These are phyloP conservation scores for Grus americana DNA, from an alignment of 2,113 vertebrate species.

Conservation along the genomic window DNA sequence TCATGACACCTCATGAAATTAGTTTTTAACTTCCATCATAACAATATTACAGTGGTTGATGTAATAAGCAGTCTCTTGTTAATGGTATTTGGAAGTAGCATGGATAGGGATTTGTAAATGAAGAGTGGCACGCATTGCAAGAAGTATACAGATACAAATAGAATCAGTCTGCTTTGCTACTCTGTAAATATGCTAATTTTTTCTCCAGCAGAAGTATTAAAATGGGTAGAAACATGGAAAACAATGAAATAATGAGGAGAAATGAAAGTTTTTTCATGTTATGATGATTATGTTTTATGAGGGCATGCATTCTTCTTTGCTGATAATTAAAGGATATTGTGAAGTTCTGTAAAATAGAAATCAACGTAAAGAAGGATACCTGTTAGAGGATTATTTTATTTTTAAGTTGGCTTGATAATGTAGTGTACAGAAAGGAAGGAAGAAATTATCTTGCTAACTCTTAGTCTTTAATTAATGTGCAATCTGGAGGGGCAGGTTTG, in stretches of 20 bases:
- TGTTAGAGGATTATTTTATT: background rate
- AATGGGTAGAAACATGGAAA: background rate
- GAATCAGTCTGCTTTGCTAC: background rate
- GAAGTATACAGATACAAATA: background rate
- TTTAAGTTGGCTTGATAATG: background rate
- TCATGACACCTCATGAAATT: background rate
- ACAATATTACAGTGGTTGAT: background rate
- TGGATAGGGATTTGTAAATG: background rate
- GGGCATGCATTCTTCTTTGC: background rate
- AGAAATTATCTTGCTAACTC: background rate
- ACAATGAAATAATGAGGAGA: background rate
- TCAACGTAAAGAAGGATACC: background rate
- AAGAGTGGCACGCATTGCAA: background rate
- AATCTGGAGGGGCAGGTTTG: background rate
- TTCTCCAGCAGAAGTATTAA: background rate
- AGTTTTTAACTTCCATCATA: background rate
- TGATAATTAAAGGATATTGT: background rate
- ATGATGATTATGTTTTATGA: background rate
- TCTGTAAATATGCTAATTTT: background rate
- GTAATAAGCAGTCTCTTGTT: background rate
- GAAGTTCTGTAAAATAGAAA: background rate
- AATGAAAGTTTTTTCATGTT: background rate
- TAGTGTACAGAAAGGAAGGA: background rate
- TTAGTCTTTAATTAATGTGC: background rate
- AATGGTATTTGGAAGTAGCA: background rate